Percentiles rank a stretch among this genome's conserved stretches.
phyloP scores from a whole-genome alignment of 2,797 vertebrate species.

The Premnoplex brunnescens region DNA sequence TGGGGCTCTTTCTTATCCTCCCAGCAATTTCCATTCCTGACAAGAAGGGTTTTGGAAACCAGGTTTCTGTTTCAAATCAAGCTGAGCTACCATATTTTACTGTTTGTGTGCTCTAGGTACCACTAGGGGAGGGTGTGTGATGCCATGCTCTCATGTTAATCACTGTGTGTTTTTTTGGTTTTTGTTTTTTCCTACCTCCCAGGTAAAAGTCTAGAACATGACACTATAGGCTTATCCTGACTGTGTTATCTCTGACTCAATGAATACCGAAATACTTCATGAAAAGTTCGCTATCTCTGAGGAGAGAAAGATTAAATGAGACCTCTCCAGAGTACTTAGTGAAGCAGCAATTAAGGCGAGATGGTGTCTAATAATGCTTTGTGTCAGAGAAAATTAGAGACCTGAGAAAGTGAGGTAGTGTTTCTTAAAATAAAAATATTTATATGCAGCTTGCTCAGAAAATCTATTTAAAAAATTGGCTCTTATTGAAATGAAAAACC shows the following conservation, averaged over 20 bases:
- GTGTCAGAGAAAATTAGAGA: neutral
- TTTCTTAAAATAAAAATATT: conserved; percentile 10
- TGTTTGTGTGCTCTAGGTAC: neutral
- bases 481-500: neutral
- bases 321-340: neutral
- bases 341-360: neutral
- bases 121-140: neutral
- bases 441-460: neutral
- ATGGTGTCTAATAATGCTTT: neutral
- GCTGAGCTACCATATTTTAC: neutral
- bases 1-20: neutral
- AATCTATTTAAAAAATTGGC: neutral
- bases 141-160: neutral
- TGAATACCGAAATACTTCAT: neutral
- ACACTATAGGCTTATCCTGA: neutral
- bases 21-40: neutral
- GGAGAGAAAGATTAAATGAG: neutral
- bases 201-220: neutral
- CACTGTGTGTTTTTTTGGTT: neutral
- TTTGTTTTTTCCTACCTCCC: neutral
- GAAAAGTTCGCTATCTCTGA: neutral
- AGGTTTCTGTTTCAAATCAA: neutral
- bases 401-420: neutral
- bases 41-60: neutral
- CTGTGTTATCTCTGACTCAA: neutral